phyloP scores from a whole-genome alignment of 1,140 invertebrate species.

The Drosophila insularis region DNA sequence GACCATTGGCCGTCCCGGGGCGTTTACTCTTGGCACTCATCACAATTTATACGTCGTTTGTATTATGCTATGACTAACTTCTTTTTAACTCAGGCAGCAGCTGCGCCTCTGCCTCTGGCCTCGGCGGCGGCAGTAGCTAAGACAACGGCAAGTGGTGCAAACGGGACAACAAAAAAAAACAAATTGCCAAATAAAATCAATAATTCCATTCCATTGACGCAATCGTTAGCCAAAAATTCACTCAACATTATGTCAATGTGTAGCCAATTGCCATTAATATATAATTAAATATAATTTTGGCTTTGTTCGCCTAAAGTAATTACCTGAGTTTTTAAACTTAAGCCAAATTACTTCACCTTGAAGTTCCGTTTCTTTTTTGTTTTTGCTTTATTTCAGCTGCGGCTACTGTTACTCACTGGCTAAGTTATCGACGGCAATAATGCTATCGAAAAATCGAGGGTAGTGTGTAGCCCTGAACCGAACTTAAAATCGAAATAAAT shows the following conservation, averaged over 20 bases:
- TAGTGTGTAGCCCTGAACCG: neutral
- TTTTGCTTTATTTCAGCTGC: constrained; percentile 34
- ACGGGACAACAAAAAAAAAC: constrained; percentile 36
- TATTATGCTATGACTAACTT: constrained; percentile 52
- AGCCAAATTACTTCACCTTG: constrained; percentile 77
- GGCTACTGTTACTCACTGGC: constrained; percentile 28
- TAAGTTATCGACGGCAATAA: neutral
- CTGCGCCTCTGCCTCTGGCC: constrained; percentile 35
- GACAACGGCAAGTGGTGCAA: constrained; percentile 43
- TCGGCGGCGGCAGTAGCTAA: constrained; percentile 56
- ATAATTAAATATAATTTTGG: neutral
- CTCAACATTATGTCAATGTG: neutral
- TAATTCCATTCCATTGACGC: constrained; percentile 50
- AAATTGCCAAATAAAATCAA: constrained; percentile 75
- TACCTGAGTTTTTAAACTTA: constrained; percentile 66
- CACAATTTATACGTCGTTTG: neutral
- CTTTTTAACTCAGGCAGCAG: constrained; percentile 26
- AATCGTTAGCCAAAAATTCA: constrained; percentile 5
- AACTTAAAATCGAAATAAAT: neutral
- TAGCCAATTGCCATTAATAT: neutral
- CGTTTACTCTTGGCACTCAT: constrained; percentile 73
- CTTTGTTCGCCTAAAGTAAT: constrained; percentile 28
- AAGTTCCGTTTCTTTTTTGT: constrained; percentile 54
- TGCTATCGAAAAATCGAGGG: neutral
- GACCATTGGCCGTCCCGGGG: constrained; percentile 61